phyloP scores from a whole-genome alignment of 2,888 invertebrate genomes.

The Coecobrya sp. region DNA sequence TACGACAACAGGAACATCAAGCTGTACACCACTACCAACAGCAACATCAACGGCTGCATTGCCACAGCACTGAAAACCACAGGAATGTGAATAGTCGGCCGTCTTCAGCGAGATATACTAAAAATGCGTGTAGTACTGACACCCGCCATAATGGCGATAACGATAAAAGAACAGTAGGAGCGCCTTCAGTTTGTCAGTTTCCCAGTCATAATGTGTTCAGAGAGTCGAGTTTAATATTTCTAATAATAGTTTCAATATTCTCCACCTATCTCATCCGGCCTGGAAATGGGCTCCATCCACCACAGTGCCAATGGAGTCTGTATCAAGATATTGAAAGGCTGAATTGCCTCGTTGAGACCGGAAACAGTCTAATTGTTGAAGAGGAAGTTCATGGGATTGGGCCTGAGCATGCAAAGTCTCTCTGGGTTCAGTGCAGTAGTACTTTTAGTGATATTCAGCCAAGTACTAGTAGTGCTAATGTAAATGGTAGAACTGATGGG shows the following conservation, averaged over 20 bases:
- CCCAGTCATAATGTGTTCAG: conserved; percentile 84
- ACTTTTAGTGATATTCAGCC: conserved; percentile 50
- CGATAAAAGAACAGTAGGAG: not conserved
- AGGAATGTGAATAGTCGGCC: conserved; percentile 25
- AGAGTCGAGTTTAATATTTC: conserved; percentile 79
- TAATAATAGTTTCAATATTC: conserved; percentile 81
- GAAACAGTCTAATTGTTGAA: conserved; percentile 85
- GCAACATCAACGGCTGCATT: conserved; percentile 1
- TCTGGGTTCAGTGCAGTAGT: conserved; percentile 85
- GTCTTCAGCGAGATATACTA: not conserved
- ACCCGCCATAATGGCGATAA: not conserved
- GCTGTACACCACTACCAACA: not conserved
- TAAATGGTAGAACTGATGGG: conserved; percentile 1
- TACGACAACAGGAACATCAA: conserved; percentile 27
- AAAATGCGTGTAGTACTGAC: not conserved
- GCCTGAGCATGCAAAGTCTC: conserved; percentile 86
- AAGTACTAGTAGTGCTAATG: conserved; percentile 63
- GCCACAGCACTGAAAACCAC: conserved; percentile 37
- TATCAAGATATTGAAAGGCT: conserved; percentile 85
- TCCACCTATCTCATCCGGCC: conserved; percentile 81
- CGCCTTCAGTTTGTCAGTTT: conserved; percentile 74
- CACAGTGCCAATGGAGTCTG: conserved; percentile 86
- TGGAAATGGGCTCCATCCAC: conserved; percentile 84
- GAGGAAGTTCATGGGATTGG: conserved; percentile 86
- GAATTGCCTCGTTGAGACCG: conserved; percentile 84